Percentiles rank a stretch among this genome's conserved stretches.
Conservation (phyloP, 1,140 invertebrate species). For the Acarapis woodi region DNA sequence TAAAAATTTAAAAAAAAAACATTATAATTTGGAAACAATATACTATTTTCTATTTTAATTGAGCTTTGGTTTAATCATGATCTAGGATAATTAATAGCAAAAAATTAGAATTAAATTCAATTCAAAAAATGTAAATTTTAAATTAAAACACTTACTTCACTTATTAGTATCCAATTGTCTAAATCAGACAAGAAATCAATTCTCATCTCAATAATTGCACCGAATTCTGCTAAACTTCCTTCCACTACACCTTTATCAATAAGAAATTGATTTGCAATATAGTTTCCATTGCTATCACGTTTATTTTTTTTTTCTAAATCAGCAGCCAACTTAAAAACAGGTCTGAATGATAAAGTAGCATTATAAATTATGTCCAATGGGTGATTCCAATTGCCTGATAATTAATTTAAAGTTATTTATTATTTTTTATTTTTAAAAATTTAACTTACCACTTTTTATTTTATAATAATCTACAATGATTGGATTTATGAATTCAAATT, state of each 20-base stretch:
- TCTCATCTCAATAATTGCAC: slow-evolving; percentile 34
- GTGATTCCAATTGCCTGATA: slow-evolving; percentile 71
- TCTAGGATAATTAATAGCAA: too few species aligned
- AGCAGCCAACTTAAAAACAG: slow-evolving; percentile 16
- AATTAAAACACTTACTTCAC: slow-evolving; percentile 40
- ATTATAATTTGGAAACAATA: too few species aligned
- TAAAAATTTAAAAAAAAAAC: too few species aligned
- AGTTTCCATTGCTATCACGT: slow-evolving; percentile 27
- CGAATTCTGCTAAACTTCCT: slow-evolving; percentile 32
- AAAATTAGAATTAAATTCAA: too few species aligned
- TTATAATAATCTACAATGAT: slow-evolving; percentile 45
- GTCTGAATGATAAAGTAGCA: slow-evolving; percentile 51
- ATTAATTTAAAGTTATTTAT: too few species aligned
- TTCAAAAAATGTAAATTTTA: too few species aligned
- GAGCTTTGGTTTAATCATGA: too few species aligned
- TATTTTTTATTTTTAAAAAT: too few species aligned
- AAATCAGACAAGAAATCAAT: slow-evolving; percentile 45
- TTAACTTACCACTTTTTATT: too few species aligned
- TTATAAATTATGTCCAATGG: slow-evolving; percentile 61
- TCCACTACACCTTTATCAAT: slow-evolving; percentile 35
- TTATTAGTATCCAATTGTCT: slow-evolving; percentile 64
- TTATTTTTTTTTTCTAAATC: slow-evolving; percentile 6
- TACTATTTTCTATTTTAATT: too few species aligned
- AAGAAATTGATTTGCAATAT: slow-evolving; percentile 40
- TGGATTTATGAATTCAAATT: slow-evolving; percentile 48